Percentiles rank a stretch among this genome's conserved stretches.
These are phyloP conservation scores for Enoplosus armatus DNA, from an alignment of 2,797 vertebrate genomes.

Conservation along the genomic window DNA sequence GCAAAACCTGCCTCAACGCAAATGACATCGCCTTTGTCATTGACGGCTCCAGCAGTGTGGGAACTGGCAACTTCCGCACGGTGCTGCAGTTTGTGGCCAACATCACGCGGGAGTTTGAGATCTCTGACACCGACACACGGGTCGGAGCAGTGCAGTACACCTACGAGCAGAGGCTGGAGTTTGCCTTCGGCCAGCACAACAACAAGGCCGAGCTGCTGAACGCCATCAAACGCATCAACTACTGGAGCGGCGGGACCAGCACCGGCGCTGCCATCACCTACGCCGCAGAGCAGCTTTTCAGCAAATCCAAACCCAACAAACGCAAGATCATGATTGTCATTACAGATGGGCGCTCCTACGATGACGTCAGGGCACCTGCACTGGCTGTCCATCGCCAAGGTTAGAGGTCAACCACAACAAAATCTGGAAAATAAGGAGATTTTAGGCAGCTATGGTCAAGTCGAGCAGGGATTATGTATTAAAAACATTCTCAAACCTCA, in stretches of 20 bases:
- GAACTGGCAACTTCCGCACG: slow-evolving; percentile 95
- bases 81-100: slow-evolving; percentile 98
- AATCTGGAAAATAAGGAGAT: not conserved
- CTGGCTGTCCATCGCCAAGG: slow-evolving; percentile 91
- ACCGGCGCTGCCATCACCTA: slow-evolving; percentile 96
- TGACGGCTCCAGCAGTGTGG: slow-evolving; percentile 97
- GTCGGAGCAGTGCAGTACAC: slow-evolving; percentile 97
- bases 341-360: slow-evolving; percentile 96
- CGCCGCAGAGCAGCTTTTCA: slow-evolving; percentile 93
- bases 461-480: not conserved
- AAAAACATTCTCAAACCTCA: not conserved
- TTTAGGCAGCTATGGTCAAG: not conserved
- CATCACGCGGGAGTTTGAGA: slow-evolving; percentile 95
- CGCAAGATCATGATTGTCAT: slow-evolving; percentile 98
- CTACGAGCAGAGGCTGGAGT: slow-evolving; percentile 97
- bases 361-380: slow-evolving; percentile 91
- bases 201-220: slow-evolving; percentile 91
- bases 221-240: slow-evolving; percentile 93
- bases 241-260: slow-evolving; percentile 99
- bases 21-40: slow-evolving; percentile 96
- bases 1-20: slow-evolving; percentile 97
- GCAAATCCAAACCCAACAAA: slow-evolving; percentile 97
- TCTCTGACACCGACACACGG: slow-evolving; percentile 95
- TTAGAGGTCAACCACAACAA: slow-evolving; percentile 73
- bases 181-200: slow-evolving; percentile 91